phyloP scores from a whole-genome alignment of 2,797 vertebrate species.

The Malacoctenus gilli region DNA sequence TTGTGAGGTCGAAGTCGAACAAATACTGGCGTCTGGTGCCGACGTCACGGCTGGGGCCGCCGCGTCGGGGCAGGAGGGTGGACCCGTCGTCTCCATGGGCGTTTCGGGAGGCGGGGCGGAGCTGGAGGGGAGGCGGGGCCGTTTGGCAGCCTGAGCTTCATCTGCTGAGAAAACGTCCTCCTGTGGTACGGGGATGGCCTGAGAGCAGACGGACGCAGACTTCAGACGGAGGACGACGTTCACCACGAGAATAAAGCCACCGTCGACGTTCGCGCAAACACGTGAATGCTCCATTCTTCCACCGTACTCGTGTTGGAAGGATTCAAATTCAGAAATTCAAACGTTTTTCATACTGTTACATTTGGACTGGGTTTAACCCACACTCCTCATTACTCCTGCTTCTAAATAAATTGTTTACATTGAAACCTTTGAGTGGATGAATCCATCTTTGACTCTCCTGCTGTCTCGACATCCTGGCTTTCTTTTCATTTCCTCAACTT shows the following conservation, averaged over 20 bases:
- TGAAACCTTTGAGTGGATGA: too few species aligned
- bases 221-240: background rate
- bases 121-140: conserved; percentile 79
- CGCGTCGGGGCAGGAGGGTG: background rate
- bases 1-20: conserved; percentile 21
- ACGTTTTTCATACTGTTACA: too few species aligned
- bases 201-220: conserved; percentile 15
- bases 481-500: too few species aligned
- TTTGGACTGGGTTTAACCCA: too few species aligned
- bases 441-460: too few species aligned
- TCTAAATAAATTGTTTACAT: too few species aligned
- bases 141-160: conserved; percentile 81
- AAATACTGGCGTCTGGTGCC: conserved; percentile 51
- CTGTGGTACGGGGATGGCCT: conserved; percentile 61
- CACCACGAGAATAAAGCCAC: background rate
- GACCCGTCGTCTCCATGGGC: conserved; percentile 26
- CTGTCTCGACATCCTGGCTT: too few species aligned
- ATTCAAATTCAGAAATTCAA: too few species aligned
- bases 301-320: too few species aligned
- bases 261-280: too few species aligned
- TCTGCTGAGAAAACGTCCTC: conserved; percentile 66
- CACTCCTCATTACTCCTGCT: too few species aligned
- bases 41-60: conserved; percentile 11
- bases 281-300: too few species aligned
- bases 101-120: conserved; percentile 10